phyloP scores from a whole-genome alignment of 2,888 invertebrate genomes.

The Lepetodrilus schrolli region DNA sequence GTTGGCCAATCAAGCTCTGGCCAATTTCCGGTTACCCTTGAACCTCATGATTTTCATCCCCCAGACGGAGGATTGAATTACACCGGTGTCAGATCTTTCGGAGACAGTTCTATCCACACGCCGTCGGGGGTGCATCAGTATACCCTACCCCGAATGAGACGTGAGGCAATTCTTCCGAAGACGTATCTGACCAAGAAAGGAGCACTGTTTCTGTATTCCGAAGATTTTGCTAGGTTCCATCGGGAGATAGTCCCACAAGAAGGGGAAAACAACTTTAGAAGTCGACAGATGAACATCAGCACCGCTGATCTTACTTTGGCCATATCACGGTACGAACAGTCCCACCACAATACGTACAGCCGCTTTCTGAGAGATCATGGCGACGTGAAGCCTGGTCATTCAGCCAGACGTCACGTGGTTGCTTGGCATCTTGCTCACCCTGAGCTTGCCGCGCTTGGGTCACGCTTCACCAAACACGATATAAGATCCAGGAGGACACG shows the following conservation, averaged over 20 bases:
- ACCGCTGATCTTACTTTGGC: neutral
- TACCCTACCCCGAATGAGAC: neutral
- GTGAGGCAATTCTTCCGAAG: slow-evolving; percentile 8
- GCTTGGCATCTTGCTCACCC: neutral
- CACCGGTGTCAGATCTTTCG: neutral
- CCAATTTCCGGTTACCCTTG: neutral
- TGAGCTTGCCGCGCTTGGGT: neutral
- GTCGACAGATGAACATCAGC: slow-evolving; percentile 1
- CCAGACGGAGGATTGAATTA: neutral
- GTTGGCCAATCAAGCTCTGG: neutral
- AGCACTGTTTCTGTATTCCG: slow-evolving; percentile 5
- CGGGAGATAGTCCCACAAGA: neutral
- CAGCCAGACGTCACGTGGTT: neutral
- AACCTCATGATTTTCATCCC: neutral
- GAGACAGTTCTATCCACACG: neutral
- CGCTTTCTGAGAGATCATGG: neutral
- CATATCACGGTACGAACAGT: neutral
- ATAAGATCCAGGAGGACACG: neutral
- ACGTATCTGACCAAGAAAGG: slow-evolving; percentile 16
- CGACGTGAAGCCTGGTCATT: slow-evolving; percentile 21
- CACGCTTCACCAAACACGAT: neutral
- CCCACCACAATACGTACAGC: neutral
- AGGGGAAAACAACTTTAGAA: neutral
- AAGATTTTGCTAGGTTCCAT: neutral
- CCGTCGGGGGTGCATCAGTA: neutral